Base-by-base conservation (phyloP, 37 sponge, comb jelly and placozoan genomes). In the Axinella damicornis region DNA sequence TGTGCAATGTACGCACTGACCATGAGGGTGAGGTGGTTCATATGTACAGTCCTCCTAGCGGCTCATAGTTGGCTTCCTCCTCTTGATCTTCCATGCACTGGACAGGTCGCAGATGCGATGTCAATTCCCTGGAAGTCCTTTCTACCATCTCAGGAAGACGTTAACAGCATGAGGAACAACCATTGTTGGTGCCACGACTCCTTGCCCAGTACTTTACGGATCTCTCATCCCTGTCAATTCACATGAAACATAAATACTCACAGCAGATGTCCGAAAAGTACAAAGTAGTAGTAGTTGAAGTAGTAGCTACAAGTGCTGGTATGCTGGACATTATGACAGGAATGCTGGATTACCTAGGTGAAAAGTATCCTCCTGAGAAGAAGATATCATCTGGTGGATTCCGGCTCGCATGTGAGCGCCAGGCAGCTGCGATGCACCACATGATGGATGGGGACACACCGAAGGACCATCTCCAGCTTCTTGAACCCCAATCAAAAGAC, bases 21-120 rank as follows among this genome's bases (percentile, higher is more conserved):
- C 55, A 82, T 13, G 60, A 76, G 19, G 35, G 34, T 30, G 59
- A 59, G 19, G 18, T 76, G 57, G 20, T 31, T n/a, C 57, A 76
- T 57, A 82, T 82, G 73, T 82, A 76, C 76, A 82, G 83, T 64
- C 18, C 75, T n/a, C 18, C 61, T 82, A 25, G 83, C 53, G 19
- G 58, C 35, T 16, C 53, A 32, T 21, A 78, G 76, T 53, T 61
- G 83, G 27, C 25, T 82, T 13, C 39, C 76, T 34, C 33, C 57
- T 46, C 46, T 12, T 53, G 33, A n/a, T 24, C 61, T 52, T 40
- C 76, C 83, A 30, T 32, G 34, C 16, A 33, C 69, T 68, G 35
- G 32, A 34, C 1, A 19, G 35, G 35, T 68, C 5, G 69, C 35
- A 30, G 35, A 33, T 68, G 19, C 17, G 6, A 6, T 6, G 6